Base-by-base conservation (phyloP, 2,113 vertebrate genomes). In the Microcebus tavaratra region DNA sequence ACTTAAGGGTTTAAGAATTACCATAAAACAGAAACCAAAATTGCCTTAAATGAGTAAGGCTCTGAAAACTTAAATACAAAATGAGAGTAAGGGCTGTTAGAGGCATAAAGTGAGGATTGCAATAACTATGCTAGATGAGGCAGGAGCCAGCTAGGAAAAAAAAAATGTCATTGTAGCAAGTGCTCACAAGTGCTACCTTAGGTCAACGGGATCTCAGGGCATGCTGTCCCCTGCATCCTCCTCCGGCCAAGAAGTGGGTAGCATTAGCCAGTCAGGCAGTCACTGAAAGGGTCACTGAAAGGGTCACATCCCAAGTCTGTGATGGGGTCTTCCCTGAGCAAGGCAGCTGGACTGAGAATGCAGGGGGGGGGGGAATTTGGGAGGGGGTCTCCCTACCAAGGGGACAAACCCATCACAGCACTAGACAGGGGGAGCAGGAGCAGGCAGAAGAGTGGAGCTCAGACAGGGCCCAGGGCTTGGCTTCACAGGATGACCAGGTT, bases 11-110 rank as follows among this genome's bases (percentile, higher is more conserved):
- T 95, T 95, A 87, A 91, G 91, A 72, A 94, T 90, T 91, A 79
- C 95, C 86, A 68, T 96, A 94, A 97, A 95, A 94, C 91, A 92
- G 95, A 97, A 97, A 91, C 91, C 20, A 50, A 94, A 97, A 95
- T 68, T 95, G 76, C 92, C 88, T 95, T 90, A 96, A 90, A 87
- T 85, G 92, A 95, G 61, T 9, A 1, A 83, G 75, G 63, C 94
- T 96, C 89, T 91, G 87, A 84, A 94, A 95, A 75, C 48, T 25
- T 59, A 95, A 83, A 53, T 86, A 48, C 13, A 42, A 93, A 55
- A 50, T 27, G 90, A 83, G 88, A 75, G 34, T 6, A 9, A 90
- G 57, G 53, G 86, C 34, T 96, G 86, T 87, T 20, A 95, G 86
- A 91, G 55, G 45, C 27, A 13, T 39, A 4, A 36, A 29, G 48